Conservation (phyloP, 92 coral and sea anemone species). For the Porites lobata region DNA sequence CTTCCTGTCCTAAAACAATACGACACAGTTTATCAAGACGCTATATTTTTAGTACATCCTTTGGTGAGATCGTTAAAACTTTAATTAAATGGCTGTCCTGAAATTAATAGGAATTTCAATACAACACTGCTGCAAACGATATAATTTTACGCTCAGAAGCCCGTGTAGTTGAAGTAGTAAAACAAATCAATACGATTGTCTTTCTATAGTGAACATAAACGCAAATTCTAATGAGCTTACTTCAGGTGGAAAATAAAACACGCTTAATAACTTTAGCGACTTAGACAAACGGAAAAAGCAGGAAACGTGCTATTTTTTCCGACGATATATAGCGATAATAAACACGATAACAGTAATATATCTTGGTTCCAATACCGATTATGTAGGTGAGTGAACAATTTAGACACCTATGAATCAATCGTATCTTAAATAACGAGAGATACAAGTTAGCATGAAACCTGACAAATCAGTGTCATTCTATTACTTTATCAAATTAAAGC, state of each 20-base stretch:
- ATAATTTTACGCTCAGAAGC: neutral
- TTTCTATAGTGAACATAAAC: neutral
- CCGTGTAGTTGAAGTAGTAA: too few relatives aligned
- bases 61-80: neutral
- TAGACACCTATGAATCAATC: neutral
- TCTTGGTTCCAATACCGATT: neutral
- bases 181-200: too few relatives aligned
- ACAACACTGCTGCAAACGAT: neutral
- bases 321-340: neutral
- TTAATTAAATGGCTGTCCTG: neutral
- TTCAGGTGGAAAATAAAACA: neutral
- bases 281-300: neutral
- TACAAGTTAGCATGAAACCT: neutral
- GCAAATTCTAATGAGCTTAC: neutral
- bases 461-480: neutral
- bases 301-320: neutral
- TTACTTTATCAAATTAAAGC: neutral
- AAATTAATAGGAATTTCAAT: neutral
- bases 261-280: neutral
- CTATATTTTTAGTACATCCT: neutral
- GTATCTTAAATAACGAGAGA: too few relatives aligned
- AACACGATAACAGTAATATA: too few relatives aligned
- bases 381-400: neutral
- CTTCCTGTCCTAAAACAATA: neutral
- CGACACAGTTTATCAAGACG: neutral